Percentiles rank a stretch among this genome's conserved stretches.
phyloP scores from a whole-genome alignment of 2,888 invertebrate species.

The Iphiclides podalirius region DNA sequence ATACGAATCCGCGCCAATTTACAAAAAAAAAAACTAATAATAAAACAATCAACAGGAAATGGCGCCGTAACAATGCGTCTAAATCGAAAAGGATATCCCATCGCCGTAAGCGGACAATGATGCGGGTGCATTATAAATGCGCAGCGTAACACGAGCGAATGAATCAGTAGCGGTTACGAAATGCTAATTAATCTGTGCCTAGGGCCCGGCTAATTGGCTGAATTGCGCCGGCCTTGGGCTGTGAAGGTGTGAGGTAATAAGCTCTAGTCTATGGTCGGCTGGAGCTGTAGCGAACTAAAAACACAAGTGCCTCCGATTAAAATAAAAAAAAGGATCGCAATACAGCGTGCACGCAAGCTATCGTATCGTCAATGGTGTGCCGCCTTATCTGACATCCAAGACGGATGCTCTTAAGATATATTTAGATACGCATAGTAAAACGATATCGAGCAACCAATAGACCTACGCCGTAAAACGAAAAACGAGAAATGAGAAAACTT shows the following conservation, averaged over 20 bases:
- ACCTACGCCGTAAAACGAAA: too few species aligned
- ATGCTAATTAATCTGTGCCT: conserved; percentile 30
- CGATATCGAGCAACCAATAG: too few species aligned
- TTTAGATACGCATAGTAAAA: too few species aligned
- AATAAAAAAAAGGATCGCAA: too few species aligned
- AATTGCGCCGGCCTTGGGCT: conserved; percentile 2
- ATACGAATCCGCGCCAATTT: not conserved
- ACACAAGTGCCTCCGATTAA: too few species aligned
- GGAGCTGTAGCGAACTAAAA: too few species aligned
- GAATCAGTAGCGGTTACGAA: conserved; percentile 32
- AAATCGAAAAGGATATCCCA: conserved; percentile 58
- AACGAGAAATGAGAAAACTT: too few species aligned
- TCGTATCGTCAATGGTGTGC: too few species aligned
- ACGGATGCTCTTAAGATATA: too few species aligned
- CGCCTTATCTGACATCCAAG: too few species aligned
- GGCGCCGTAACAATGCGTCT: conserved; percentile 36
- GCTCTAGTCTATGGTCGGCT: not conserved
- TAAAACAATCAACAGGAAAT: conserved; percentile 45
- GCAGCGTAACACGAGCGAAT: conserved; percentile 23
- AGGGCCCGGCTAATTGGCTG: conserved; percentile 24
- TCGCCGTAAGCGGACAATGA: conserved; percentile 43
- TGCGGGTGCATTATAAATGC: conserved; percentile 29
- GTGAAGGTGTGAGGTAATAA: not conserved
- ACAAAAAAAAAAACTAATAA: conserved; percentile 8
- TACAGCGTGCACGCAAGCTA: too few species aligned